phyloP scores from a whole-genome alignment of 2,888 invertebrate genomes.

The Eilema depressum region DNA sequence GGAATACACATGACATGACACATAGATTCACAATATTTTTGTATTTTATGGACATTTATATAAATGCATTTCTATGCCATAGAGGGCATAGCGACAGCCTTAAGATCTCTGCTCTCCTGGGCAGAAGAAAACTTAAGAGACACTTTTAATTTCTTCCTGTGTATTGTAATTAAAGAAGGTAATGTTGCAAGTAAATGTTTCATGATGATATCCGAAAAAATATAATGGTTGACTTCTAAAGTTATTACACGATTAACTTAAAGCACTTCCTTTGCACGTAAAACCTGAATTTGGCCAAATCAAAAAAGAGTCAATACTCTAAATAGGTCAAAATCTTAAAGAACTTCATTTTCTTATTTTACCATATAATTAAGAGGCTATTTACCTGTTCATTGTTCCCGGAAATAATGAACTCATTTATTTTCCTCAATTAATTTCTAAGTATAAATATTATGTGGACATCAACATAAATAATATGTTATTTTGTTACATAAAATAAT shows the following conservation, averaged over 20 bases:
- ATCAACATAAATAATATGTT: slow-evolving; percentile 7
- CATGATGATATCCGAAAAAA: no score
- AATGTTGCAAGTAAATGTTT: no score
- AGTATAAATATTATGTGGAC: slow-evolving; percentile 13
- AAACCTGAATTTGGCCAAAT: not conserved
- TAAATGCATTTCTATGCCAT: not conserved
- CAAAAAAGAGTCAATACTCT: not conserved
- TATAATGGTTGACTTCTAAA: no score
- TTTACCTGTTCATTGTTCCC: slow-evolving; percentile 13
- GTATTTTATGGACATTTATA: not conserved
- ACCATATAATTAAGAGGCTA: not conserved
- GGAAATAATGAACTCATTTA: slow-evolving; percentile 6
- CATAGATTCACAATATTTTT: not conserved
- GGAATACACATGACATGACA: not conserved
- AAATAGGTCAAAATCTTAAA: not conserved
- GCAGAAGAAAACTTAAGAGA: no score
- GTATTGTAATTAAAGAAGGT: no score
- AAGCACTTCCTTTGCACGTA: no score
- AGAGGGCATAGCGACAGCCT: no score
- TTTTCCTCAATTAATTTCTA: slow-evolving; percentile 24
- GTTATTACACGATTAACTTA: no score
- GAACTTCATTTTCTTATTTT: not conserved
- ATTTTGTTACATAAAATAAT: slow-evolving; percentile 5
- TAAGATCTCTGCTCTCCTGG: no score
- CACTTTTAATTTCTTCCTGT: no score